Base-by-base conservation (phyloP, 2,113 vertebrate genomes). In the Pedetes capensis region DNA sequence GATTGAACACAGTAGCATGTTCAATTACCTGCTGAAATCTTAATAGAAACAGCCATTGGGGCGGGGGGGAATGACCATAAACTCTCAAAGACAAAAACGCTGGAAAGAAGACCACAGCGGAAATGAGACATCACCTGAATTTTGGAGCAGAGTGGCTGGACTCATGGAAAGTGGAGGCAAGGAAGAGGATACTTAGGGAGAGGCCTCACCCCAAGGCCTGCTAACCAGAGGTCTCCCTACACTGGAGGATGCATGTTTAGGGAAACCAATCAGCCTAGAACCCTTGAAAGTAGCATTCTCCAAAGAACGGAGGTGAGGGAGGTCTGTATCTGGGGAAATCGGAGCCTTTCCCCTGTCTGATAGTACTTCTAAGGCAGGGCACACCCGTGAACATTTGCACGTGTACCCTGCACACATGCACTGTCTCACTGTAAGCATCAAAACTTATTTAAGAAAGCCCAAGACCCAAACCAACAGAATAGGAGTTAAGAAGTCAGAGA, bases 401-500 rank as follows among this genome's bases (percentile, higher is more conserved):
- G 20, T 6, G 16, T 2, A 61, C 29, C 11, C 53, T 20, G 47
- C 22, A 34, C 6, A 66, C 37, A 88, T 7, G 14, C 3, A 39
- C 0, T 13, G 47, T 29, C 59, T 91, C 27, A 4, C 69, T 89
- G 69, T 64, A 47, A 66, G 42, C 42, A 47, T 69, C n/a, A 76
- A 10, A 20, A 89, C 47, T 88, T 25, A 55, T 80, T 29, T 88
- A 72, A 96, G 49, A 92, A 87, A 88, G 27, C 49, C 42, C 83
- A 63, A 82, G 53, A 61, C 34, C 76, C 95, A 95, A 83, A 79
- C 6, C 69, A 59, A 69, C 37, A 76, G 71, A 57, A 80, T 89
- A 49, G 32, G 39, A 89, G 39, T 37, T 51, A 63, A 53, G 22
- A 80, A 71, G 93, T 72, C 55, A n/a, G 7, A 49, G 64, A 82